Conservation (phyloP, 2,888 invertebrate genomes). For the Pristionchus arcanus region DNA sequence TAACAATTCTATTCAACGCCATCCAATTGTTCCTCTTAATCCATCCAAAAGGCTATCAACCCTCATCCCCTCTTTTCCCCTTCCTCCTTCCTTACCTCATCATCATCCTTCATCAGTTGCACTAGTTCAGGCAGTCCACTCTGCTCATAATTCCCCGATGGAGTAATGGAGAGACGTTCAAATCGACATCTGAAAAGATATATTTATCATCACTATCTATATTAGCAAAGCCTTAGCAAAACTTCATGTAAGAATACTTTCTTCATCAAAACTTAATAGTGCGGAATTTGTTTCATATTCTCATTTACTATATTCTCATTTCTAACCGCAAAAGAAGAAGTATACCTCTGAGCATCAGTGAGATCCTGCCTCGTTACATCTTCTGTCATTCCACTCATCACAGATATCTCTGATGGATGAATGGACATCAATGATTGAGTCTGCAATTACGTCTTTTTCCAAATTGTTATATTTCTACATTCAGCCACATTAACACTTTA, state of each 20-base stretch:
- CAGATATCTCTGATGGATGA: conserved; percentile 55
- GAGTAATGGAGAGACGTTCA: conserved; percentile 48
- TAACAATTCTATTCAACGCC: neutral
- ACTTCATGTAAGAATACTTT: no score
- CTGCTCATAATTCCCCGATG: conserved; percentile 35
- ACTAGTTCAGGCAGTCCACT: conserved; percentile 71
- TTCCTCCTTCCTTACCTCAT: conserved; percentile 69
- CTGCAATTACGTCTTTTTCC: neutral
- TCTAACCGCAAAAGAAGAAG: no score
- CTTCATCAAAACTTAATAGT: no score
- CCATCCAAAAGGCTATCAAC: neutral
- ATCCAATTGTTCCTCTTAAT: no score
- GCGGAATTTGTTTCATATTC: no score
- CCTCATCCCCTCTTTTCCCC: conserved; percentile 51
- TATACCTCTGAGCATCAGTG: conserved; percentile 51
- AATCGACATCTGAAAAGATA: conserved; percentile 37
- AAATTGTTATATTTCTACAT: neutral
- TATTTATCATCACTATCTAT: neutral
- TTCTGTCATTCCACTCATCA: conserved; percentile 56
- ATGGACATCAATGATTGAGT: conserved; percentile 54
- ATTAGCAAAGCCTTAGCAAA: no score
- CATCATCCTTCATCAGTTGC: conserved; percentile 72
- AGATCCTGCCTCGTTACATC: conserved; percentile 53
- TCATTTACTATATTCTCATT: no score
- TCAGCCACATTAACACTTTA: neutral